These are phyloP conservation scores for Prionailurus bengalensis DNA, from an alignment of 2,113 vertebrate genomes.

Conservation along the genomic window DNA sequence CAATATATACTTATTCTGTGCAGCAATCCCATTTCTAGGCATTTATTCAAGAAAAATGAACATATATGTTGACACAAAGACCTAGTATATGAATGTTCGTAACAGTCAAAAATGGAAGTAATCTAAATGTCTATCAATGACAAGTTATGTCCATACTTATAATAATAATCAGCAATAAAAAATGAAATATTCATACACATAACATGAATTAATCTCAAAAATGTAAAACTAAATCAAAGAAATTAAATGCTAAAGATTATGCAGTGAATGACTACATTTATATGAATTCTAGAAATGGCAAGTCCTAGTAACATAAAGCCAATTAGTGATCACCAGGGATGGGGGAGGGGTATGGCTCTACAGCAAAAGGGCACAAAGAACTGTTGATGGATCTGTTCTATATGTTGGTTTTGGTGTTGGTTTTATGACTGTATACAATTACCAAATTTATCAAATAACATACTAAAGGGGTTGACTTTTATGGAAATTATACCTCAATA, in stretches of 20 bases:
- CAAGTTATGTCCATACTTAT: neutral
- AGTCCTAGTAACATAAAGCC: neutral
- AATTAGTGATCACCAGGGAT: neutral
- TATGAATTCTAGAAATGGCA: neutral
- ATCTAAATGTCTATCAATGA: neutral
- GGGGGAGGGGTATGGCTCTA: neutral
- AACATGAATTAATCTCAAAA: neutral
- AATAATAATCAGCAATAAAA: neutral
- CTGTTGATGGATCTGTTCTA: neutral
- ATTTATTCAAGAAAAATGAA: constrained; percentile 13
- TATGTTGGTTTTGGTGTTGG: neutral
- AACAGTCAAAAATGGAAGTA: neutral
- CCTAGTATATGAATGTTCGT: neutral
- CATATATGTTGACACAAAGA: neutral
- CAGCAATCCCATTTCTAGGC: neutral
- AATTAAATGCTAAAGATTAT: constrained; percentile 6
- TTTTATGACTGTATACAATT: neutral
- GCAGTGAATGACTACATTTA: neutral
- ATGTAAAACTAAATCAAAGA: neutral
- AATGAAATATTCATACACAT: neutral
- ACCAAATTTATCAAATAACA: neutral
- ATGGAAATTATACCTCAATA: neutral
- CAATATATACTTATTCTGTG: neutral
- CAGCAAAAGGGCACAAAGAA: neutral
- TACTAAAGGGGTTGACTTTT: neutral